Evolutionary conservation across 2,113 vertebrate genomes (phyloP).

Genomic region (Ardeotis arabs): DNA sequence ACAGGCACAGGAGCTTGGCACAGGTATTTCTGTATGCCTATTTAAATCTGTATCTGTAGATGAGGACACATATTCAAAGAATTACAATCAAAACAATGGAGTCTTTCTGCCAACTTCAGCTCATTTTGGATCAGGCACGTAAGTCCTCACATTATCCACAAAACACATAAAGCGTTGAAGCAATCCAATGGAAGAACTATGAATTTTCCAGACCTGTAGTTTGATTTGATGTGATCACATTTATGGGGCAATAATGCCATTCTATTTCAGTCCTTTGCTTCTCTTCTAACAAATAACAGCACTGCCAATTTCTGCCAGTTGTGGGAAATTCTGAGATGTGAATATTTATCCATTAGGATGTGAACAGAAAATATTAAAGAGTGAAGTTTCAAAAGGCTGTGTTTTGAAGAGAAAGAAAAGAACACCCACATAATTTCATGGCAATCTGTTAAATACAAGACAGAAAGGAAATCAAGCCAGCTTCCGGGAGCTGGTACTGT

Average conservation of each 20-base stretch:
- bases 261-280: background rate
- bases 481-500: conserved; percentile 19
- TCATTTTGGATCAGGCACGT: background rate
- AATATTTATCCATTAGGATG: background rate
- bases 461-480: conserved; percentile 12
- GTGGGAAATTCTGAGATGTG: background rate
- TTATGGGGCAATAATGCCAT: background rate
- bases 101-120: background rate
- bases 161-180: background rate
- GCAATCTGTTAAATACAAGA: conserved; percentile 42
- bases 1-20: background rate
- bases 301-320: background rate
- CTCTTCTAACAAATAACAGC: background rate
- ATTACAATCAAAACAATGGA: background rate
- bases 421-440: background rate
- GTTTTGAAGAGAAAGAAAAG: conserved; percentile 12
- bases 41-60: background rate
- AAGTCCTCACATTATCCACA: background rate
- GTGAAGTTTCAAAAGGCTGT: background rate
- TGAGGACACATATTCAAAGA: background rate
- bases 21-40: background rate
- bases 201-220: background rate
- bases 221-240: background rate
- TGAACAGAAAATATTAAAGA: background rate
- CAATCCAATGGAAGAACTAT: background rate